Evolutionary conservation across 1,140 invertebrate species (phyloP), one percentile per base, ranked within the genome.

Genomic region (Drosophila kikkawai): DNA sequence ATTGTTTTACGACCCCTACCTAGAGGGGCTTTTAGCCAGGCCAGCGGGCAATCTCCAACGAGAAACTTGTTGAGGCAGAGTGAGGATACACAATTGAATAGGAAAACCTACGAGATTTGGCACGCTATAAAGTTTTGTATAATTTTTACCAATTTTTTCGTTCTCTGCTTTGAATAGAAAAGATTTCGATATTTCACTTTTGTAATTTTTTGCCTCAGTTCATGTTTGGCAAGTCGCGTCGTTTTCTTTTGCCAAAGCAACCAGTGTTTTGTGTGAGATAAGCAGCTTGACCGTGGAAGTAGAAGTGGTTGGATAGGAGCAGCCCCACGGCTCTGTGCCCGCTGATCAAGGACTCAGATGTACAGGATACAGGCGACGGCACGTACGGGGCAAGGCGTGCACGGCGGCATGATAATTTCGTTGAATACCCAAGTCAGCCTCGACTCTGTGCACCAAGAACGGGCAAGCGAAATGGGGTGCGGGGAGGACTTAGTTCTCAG

Each of bases 211-310:
- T 90, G 77, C 84, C 69, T 69, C 77, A 79, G 74, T 79, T 84
- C 60, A 66, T 80, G 66, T 84, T 77, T 87, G 84, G 84, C 85
- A 84, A 88, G 76, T 64, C 66, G 63, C 68, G 57, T 44, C 61
- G 32, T 51, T 41, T 48, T 65, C 56, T 66, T 61, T 79, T 51
- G 47, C 75, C 29, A 79, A 75, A 90, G 84, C 84, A 88, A 88
- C 84, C 84, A 88, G 84, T 88, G 84, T 88, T 90, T 88, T 69
- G 81, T 73, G 79, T 73, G 84, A 88, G 84, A 88, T 88, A 88
- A 88, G 84, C 84, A 87, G 83, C 68, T 82, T 74, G 60, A 51
- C 53, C 58, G 34, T 75, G 50, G 42, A 29, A 34, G 51, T 39
- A 22, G 78, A 15, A 26, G 39, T 22, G 39, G 42, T 45, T 39